Percentiles rank a stretch among this genome's conserved stretches.
Evolutionary conservation across 2,113 vertebrate genomes (phyloP).

Genomic region (Pterocles orientalis): DNA sequence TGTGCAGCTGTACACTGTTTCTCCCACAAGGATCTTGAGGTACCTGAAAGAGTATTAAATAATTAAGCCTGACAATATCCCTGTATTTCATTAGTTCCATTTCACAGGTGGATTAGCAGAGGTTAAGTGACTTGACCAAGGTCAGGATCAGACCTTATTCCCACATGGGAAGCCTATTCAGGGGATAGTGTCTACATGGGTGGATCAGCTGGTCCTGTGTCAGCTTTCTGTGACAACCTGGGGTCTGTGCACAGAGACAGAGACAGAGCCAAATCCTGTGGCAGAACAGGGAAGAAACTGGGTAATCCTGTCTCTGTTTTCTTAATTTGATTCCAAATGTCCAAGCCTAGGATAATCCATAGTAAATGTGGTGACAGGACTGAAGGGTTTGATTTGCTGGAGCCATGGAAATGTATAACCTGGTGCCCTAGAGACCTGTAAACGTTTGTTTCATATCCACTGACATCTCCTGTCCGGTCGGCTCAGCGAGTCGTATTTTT

Average conservation of each 20-base stretch:
- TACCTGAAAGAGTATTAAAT: slow-evolving; percentile 68
- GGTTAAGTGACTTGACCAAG: slow-evolving; percentile 69
- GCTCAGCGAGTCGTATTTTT: slow-evolving; percentile 31
- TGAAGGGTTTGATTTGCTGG: slow-evolving; percentile 67
- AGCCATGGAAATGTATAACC: slow-evolving; percentile 45
- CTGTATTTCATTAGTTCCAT: slow-evolving; percentile 65
- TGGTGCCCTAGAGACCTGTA: slow-evolving; percentile 30
- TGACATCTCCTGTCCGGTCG: slow-evolving; percentile 53
- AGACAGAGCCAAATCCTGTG: slow-evolving; percentile 49
- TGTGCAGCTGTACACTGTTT: slow-evolving; percentile 60
- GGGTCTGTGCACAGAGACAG: background rate
- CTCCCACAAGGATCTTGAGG: slow-evolving; percentile 51
- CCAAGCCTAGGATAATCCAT: slow-evolving; percentile 52
- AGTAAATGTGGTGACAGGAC: slow-evolving; percentile 56
- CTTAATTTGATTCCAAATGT: slow-evolving; percentile 58
- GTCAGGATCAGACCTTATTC: slow-evolving; percentile 39
- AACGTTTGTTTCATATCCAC: slow-evolving; percentile 54
- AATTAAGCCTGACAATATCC: slow-evolving; percentile 65
- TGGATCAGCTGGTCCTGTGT: background rate
- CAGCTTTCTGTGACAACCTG: background rate
- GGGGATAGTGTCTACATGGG: background rate
- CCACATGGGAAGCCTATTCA: background rate
- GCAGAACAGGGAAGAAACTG: background rate
- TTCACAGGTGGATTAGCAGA: slow-evolving; percentile 60
- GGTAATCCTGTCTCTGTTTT: slow-evolving; percentile 56